Evolutionary conservation across 1,140 invertebrate species (phyloP).

Genomic region (Lepidurus couesii): DNA sequence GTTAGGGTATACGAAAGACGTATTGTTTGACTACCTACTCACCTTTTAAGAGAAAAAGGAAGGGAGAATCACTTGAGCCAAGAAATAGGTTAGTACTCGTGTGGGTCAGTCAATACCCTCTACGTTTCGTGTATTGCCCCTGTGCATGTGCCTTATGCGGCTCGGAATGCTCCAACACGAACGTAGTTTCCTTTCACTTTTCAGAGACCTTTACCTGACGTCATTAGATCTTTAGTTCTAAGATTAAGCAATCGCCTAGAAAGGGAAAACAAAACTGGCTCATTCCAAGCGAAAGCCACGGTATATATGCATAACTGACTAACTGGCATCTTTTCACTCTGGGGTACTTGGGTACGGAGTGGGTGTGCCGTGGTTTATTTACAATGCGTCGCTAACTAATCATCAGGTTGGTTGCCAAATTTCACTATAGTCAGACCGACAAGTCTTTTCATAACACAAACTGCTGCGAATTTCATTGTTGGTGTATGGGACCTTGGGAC

Average conservation of each 20-base stretch:
- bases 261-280: neutral
- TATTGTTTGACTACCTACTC: neutral
- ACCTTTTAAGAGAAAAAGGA: neutral
- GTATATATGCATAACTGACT: too few relatives aligned
- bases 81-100: neutral
- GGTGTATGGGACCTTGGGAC: too few relatives aligned
- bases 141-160: neutral
- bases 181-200: neutral
- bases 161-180: conserved; percentile 1
- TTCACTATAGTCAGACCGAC: too few relatives aligned
- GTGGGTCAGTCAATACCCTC: neutral
- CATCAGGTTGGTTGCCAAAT: too few relatives aligned
- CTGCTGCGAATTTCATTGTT: too few relatives aligned
- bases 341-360: too few relatives aligned
- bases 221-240: neutral
- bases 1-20: neutral
- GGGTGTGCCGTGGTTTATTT: too few relatives aligned
- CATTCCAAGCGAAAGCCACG: neutral
- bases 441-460: too few relatives aligned
- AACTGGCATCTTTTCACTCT: too few relatives aligned
- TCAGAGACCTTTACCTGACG: neutral
- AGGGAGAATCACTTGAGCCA: neutral
- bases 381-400: too few relatives aligned
- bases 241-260: neutral
- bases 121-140: neutral